Evolutionary conservation across 2,113 vertebrate genomes (phyloP).

Genomic region (Riparia riparia): DNA sequence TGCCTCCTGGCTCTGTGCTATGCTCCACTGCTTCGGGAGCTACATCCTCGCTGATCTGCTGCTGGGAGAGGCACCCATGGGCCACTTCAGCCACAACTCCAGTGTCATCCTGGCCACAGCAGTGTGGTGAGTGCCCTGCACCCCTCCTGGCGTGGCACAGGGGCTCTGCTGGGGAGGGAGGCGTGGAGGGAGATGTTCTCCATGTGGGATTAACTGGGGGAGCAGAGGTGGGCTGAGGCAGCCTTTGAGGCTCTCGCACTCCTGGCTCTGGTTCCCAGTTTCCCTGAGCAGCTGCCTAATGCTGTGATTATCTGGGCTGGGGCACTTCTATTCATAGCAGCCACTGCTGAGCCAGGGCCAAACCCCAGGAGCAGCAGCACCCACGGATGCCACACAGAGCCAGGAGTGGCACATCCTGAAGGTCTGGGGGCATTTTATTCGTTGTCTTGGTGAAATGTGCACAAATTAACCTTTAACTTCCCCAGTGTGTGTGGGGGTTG

Average conservation of each 20-base stretch:
- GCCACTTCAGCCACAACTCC: constrained; percentile 93
- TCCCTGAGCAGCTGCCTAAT: background rate
- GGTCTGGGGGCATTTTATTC: background rate
- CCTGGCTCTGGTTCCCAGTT: background rate
- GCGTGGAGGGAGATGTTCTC: background rate
- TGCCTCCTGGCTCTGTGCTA: constrained; percentile 95
- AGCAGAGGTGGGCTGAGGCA: background rate
- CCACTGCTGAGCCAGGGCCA: background rate
- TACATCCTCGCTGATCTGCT: constrained; percentile 94
- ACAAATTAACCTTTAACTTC: background rate
- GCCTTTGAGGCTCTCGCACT: background rate
- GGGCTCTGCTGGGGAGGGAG: fast-evolving
- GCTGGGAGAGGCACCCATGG: constrained; percentile 87
- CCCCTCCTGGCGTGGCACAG: background rate
- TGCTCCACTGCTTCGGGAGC: constrained; percentile 98
- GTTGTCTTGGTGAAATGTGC: fast-evolving
- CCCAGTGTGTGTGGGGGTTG: fast-evolving
- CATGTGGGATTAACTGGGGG: background rate
- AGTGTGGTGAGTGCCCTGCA: constrained; percentile 85
- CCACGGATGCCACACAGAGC: background rate
- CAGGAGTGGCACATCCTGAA: background rate
- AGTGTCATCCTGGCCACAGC: constrained; percentile 92
- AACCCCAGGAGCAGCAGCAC: background rate
- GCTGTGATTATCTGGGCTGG: background rate
- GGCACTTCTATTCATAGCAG: constrained; percentile 28